phyloP scores from a whole-genome alignment of 2,113 vertebrate species.

The Glaucomys volans region DNA sequence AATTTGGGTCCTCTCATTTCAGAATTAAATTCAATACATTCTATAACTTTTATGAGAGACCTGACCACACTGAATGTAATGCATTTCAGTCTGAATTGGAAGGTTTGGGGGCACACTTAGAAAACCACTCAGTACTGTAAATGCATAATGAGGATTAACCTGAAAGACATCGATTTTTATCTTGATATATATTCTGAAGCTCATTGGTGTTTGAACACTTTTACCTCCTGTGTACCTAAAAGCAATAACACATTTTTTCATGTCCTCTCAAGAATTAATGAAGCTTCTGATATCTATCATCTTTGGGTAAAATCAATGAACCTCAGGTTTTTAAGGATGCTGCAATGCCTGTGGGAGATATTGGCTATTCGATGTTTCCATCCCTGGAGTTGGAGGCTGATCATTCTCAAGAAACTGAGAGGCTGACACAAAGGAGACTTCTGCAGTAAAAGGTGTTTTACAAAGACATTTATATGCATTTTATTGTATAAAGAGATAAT shows the following conservation, averaged over 20 bases:
- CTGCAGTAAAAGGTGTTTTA: neutral
- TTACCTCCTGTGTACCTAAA: conserved; percentile 47
- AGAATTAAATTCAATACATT: conserved; percentile 45
- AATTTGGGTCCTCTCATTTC: conserved; percentile 46
- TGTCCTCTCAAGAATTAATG: conserved; percentile 64
- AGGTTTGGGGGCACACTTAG: neutral
- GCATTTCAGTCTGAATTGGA: conserved; percentile 4
- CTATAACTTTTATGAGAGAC: conserved; percentile 42
- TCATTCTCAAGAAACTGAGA: neutral
- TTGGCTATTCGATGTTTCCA: conserved; percentile 40
- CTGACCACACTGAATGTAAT: neutral
- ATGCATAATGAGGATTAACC: conserved; percentile 58
- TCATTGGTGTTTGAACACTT: conserved; percentile 61
- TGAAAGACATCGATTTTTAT: conserved; percentile 79
- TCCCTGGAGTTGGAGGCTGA: neutral
- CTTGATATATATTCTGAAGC: conserved; percentile 67
- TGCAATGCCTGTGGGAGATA: conserved; percentile 39
- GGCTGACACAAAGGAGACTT: neutral
- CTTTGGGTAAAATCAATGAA: conserved; percentile 66
- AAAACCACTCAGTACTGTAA: conserved; percentile 50
- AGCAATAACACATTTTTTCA: conserved; percentile 43
- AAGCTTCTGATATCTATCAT: conserved; percentile 49
- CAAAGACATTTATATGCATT: neutral
- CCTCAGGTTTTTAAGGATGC: conserved; percentile 1
- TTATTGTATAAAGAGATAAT: neutral